phyloP scores from a whole-genome alignment of 2,888 invertebrate genomes.

The Mythimna impura region DNA sequence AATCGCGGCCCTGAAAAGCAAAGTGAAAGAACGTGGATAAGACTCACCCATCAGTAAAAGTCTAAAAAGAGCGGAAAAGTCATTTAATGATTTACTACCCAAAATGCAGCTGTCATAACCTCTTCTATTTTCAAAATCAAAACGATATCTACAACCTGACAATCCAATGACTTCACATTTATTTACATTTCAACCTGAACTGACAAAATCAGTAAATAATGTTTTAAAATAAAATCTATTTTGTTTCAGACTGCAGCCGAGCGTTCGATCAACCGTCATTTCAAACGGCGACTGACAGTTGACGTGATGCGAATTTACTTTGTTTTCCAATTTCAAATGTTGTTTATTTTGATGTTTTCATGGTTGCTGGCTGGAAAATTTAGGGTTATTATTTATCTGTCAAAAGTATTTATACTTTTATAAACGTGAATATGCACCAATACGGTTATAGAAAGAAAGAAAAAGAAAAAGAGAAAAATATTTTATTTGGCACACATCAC shows the following conservation, averaged over 20 bases:
- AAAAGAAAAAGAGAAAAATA: too few relatives aligned
- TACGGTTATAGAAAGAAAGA: not conserved
- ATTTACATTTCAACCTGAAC: slow-evolving; percentile 40
- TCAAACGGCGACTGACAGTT: slow-evolving; percentile 49
- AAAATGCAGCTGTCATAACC: not conserved
- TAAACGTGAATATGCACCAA: not conserved
- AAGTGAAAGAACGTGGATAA: too few relatives aligned
- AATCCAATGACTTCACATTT: slow-evolving; percentile 19
- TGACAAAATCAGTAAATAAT: slow-evolving; percentile 57
- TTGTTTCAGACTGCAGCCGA: slow-evolving; percentile 21
- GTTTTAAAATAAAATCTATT: slow-evolving; percentile 55
- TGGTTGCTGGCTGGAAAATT: not conserved
- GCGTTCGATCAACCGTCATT: slow-evolving; percentile 52
- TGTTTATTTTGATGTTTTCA: slow-evolving; percentile 31
- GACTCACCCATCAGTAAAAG: too few relatives aligned
- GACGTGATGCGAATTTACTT: slow-evolving; percentile 48
- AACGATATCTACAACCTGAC: slow-evolving; percentile 8
- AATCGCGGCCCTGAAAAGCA: too few relatives aligned
- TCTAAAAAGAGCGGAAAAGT: too few relatives aligned
- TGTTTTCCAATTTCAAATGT: slow-evolving; percentile 49
- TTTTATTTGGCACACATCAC: too few relatives aligned
- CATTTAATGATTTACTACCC: too few relatives aligned
- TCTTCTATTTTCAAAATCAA: not conserved
- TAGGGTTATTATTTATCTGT: not conserved
- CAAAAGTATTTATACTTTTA: not conserved